Evolutionary conservation across 2,797 vertebrate species (phyloP).

Genomic region (Enteromius radiatus): DNA sequence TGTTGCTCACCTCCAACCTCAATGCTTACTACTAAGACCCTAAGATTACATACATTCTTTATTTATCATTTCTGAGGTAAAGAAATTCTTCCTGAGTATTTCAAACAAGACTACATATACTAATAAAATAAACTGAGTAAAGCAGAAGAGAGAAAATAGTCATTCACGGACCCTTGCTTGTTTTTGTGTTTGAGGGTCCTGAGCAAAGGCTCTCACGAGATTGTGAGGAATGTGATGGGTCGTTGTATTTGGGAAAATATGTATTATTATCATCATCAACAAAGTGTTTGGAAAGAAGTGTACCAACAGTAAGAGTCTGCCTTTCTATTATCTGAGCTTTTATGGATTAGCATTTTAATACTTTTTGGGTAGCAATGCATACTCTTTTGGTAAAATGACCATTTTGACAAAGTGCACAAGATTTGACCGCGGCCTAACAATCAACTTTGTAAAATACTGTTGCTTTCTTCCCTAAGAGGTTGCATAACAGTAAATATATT

Average conservation of each 20-base stretch:
- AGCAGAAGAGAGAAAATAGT: constrained; percentile 72
- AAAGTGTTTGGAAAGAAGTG: constrained; percentile 52
- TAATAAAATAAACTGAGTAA: constrained; percentile 72
- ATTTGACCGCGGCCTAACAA: constrained; percentile 52
- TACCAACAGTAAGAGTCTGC: constrained; percentile 49
- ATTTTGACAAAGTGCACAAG: constrained; percentile 64
- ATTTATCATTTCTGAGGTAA: constrained; percentile 86
- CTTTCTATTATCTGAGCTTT: constrained; percentile 44
- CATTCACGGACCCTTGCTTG: constrained; percentile 56
- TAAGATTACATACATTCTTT: constrained; percentile 87
- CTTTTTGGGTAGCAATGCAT: constrained; percentile 59
- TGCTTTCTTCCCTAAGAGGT: constrained; percentile 50
- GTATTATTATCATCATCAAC: constrained; percentile 10
- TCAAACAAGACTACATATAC: constrained; percentile 82
- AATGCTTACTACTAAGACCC: constrained; percentile 80
- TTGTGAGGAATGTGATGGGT: constrained; percentile 48
- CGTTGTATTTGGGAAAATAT: constrained; percentile 2
- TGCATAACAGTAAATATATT: constrained; percentile 61
- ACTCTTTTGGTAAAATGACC: constrained; percentile 58
- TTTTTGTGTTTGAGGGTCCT: constrained; percentile 58
- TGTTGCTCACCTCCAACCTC: constrained; percentile 64
- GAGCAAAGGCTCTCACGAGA: constrained; percentile 42
- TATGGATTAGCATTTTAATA: constrained; percentile 51
- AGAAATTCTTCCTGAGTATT: constrained; percentile 88
- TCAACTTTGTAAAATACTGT: constrained; percentile 55